These are phyloP conservation scores for Cryptocheilus praepositus DNA, from an alignment of 2,888 invertebrate genomes.

Conservation along the genomic window DNA sequence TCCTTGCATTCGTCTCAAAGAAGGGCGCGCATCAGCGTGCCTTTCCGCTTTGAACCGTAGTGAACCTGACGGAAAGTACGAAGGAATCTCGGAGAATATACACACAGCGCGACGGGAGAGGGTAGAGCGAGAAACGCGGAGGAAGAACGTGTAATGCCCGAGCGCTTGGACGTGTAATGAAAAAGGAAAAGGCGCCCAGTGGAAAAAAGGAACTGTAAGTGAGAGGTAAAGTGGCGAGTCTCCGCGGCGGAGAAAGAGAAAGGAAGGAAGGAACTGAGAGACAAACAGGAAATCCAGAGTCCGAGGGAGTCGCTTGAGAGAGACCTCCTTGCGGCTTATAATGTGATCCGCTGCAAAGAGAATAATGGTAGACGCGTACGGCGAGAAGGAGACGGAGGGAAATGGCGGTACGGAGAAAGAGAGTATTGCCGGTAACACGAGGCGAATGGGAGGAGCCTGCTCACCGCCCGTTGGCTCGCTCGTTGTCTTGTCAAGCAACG, in stretches of 20 bases:
- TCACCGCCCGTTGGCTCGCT: conserved; percentile 10
- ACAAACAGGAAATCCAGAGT: no score
- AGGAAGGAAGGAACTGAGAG: no score
- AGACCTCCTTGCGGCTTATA: conserved; percentile 12
- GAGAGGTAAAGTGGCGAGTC: no score
- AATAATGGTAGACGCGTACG: conserved; percentile 4
- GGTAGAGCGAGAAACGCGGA: no score
- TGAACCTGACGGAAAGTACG: no score
- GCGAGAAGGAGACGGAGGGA: not conserved
- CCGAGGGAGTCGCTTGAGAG: no score
- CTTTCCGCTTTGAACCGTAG: no score
- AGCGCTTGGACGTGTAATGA: conserved; percentile 17
- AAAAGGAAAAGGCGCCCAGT: conserved; percentile 11
- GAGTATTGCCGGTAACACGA: conserved; percentile 13
- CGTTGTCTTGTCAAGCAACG: conserved; percentile 9
- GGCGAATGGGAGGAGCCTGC: conserved; percentile 19
- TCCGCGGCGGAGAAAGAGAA: no score
- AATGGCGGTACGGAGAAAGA: conserved; percentile 1
- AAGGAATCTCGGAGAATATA: no score
- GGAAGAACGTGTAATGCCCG: conserved; percentile 13
- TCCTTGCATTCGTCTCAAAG: not conserved
- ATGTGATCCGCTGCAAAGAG: conserved; percentile 15
- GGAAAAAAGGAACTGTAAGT: conserved; percentile 1
- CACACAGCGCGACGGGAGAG: no score
- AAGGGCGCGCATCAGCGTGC: not conserved